A percentile compares a stretch with the other conserved stretches of the same genome.
Conservation (phyloP, 2,113 vertebrate species). For the Rhinolophus sinicus region DNA sequence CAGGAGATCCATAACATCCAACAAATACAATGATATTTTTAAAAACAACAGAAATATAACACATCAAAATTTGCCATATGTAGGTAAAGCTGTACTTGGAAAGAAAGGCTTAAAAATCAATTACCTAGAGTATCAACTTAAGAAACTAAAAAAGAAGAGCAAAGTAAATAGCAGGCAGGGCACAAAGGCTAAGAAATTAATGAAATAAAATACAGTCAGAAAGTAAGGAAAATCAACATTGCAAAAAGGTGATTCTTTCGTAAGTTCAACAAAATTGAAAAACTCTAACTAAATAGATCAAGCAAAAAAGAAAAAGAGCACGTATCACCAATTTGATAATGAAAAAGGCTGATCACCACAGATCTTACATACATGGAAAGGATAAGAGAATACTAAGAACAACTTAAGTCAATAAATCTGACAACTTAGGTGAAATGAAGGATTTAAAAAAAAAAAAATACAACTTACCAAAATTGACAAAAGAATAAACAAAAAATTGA, state of each 20-base stretch:
- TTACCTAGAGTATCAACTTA: neutral
- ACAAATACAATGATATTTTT: neutral
- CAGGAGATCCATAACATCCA: neutral
- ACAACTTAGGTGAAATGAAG: conserved; percentile 15
- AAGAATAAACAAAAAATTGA: neutral
- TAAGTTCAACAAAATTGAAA: conserved; percentile 10
- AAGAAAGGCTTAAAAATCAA: conserved; percentile 21
- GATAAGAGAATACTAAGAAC: neutral
- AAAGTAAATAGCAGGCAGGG: neutral
- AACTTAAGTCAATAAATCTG: neutral
- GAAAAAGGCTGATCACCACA: neutral
- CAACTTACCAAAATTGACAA: conserved; percentile 7
- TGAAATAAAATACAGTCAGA: neutral
- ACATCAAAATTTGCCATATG: conserved; percentile 22
- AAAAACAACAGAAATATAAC: neutral
- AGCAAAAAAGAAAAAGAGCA: neutral
- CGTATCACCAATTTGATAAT: neutral
- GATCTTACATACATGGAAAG: neutral
- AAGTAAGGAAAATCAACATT: neutral
- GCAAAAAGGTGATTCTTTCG: conserved; percentile 1
- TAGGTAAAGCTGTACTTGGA: neutral
- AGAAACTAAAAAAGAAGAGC: neutral
- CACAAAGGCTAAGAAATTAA: neutral
- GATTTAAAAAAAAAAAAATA: neutral
- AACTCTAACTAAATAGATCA: conserved; percentile 10